phyloP scores from a whole-genome alignment of 2,888 invertebrate species.

The Endotricha flammealis region DNA sequence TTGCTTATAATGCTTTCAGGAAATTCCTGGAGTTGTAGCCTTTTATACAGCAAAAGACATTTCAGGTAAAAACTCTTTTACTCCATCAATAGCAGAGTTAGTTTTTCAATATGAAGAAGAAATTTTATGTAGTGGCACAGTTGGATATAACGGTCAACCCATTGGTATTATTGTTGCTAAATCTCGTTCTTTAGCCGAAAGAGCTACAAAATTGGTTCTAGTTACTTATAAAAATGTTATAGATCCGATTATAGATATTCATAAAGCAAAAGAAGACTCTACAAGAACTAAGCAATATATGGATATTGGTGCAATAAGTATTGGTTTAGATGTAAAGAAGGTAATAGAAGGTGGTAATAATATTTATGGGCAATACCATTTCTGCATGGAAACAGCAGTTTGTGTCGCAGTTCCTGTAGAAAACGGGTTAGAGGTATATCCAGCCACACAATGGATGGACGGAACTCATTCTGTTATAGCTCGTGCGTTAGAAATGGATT shows the following conservation, averaged over 20 bases:
- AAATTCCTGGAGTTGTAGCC: constrained; percentile 76
- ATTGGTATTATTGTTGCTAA: constrained; percentile 80
- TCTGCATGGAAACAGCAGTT: constrained; percentile 83
- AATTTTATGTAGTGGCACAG: constrained; percentile 54
- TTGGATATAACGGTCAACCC: constrained; percentile 78
- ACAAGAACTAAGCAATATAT: constrained; percentile 9
- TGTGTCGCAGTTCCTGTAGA: constrained; percentile 82
- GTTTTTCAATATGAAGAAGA: constrained; percentile 34
- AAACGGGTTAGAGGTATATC: constrained; percentile 81
- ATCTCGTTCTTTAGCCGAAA: constrained; percentile 56
- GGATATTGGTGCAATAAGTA: constrained; percentile 32
- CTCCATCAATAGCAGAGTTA: constrained; percentile 24
- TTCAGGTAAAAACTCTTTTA: constrained; percentile 78
- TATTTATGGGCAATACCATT: constrained; percentile 83
- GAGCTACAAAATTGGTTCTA: constrained; percentile 68
- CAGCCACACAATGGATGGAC: constrained; percentile 81
- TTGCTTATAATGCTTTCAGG: constrained; percentile 51
- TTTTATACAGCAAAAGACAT: constrained; percentile 80
- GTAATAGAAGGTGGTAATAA: constrained; percentile 69
- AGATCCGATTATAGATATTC: constrained; percentile 20
- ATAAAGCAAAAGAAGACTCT: constrained; percentile 17
- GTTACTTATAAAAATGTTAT: constrained; percentile 53
- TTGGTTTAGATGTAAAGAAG: constrained; percentile 55
- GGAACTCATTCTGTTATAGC: constrained; percentile 73
- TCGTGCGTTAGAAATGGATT: constrained; percentile 68